Evolutionary conservation across 2,888 invertebrate genomes (phyloP).

Genomic region (Drosophila pseudotalamancana): DNA sequence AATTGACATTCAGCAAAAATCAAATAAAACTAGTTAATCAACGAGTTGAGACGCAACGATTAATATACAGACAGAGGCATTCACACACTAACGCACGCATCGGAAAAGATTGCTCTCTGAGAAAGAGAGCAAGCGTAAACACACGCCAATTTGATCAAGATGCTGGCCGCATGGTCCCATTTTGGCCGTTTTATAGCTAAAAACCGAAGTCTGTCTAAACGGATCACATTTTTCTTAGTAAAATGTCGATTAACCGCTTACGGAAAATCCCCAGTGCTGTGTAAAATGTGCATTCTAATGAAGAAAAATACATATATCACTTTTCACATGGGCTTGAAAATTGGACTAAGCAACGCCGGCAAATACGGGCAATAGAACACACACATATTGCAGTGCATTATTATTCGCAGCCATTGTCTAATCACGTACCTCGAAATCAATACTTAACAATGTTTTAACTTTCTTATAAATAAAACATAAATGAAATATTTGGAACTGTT

Average conservation of each 20-base stretch:
- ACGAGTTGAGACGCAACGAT: slow-evolving; percentile 45
- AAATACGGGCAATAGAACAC: no score
- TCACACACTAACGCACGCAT: slow-evolving; percentile 25
- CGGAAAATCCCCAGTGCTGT: not conserved
- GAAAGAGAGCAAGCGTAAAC: not conserved
- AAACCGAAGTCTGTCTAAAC: not conserved
- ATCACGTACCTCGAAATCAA: no score
- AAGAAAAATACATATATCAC: no score
- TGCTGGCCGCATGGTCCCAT: slow-evolving; percentile 11
- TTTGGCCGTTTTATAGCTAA: slow-evolving; percentile 3
- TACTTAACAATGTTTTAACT: no score
- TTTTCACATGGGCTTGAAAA: no score
- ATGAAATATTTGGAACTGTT: no score
- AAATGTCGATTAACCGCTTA: not conserved
- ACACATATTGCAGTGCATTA: no score
- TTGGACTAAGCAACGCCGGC: no score
- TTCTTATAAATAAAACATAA: no score
- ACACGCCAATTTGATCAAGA: slow-evolving; percentile 37
- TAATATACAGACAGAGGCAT: slow-evolving; percentile 33
- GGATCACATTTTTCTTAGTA: no score
- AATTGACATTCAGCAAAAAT: slow-evolving; percentile 76
- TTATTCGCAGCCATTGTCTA: no score
- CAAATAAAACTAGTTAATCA: slow-evolving; percentile 72
- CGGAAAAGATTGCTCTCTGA: slow-evolving; percentile 5
- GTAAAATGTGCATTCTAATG: not conserved